These are phyloP conservation scores for Orbicella faveolata DNA, from an alignment of 64 coral and sea anemone genomes.

Conservation along the genomic window DNA sequence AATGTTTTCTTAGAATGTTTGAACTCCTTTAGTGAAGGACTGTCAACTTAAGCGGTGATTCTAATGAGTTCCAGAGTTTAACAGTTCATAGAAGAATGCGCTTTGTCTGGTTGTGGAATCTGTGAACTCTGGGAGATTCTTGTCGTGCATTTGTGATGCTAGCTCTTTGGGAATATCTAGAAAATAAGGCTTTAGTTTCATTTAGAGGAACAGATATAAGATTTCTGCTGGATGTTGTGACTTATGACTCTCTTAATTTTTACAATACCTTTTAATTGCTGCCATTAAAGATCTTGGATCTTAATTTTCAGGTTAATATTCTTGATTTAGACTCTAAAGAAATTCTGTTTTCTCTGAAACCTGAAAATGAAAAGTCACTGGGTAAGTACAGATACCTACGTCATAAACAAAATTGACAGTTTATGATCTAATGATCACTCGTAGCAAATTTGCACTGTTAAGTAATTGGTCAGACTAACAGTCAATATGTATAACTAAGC, in stretches of 20 bases:
- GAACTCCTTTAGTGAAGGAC: too few species aligned
- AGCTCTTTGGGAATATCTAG: too few species aligned
- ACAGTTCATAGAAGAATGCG: too few species aligned
- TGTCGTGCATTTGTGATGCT: too few species aligned
- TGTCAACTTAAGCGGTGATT: too few species aligned
- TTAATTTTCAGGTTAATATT: constrained; percentile 44
- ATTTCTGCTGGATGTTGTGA: too few species aligned
- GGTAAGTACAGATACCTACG: constrained; percentile 23
- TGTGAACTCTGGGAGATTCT: too few species aligned
- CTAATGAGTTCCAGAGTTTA: too few species aligned
- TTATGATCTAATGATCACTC: not conserved
- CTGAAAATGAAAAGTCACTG: constrained; percentile 49
- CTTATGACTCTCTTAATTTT: not conserved
- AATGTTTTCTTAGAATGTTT: too few species aligned
- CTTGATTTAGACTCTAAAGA: constrained; percentile 53
- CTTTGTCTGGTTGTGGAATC: too few species aligned
- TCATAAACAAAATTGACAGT: not conserved
- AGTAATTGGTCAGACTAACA: too few species aligned
- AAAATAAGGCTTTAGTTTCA: not conserved
- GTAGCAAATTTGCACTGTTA: not conserved
- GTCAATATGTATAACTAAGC: too few species aligned
- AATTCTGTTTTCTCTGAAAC: constrained; percentile 32
- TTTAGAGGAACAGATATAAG: not conserved
- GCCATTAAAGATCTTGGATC: not conserved
- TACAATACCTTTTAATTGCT: not conserved